A percentile compares a stretch with the other conserved stretches of the same genome.
phyloP scores from a whole-genome alignment of 2,888 invertebrate species.

The Lagria hirta region DNA sequence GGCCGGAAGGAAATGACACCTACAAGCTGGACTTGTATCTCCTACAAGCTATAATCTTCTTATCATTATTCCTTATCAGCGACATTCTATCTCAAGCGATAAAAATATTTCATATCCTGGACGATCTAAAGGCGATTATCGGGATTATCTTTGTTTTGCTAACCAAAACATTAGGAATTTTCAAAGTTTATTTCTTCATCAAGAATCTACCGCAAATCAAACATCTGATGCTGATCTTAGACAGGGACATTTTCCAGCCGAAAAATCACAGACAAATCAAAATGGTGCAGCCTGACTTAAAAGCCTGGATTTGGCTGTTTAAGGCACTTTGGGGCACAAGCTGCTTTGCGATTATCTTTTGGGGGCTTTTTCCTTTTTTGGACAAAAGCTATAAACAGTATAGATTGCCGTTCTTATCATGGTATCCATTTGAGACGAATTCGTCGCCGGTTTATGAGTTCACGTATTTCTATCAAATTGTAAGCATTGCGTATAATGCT shows the following conservation, averaged over 20 bases:
- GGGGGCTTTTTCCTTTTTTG: constrained; percentile 1
- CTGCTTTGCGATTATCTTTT: constrained; percentile 1
- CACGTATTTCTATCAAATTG: constrained; percentile 1
- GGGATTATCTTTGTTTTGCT: constrained; percentile 1
- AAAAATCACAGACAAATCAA: constrained; percentile 1
- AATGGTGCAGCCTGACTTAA: constrained; percentile 13
- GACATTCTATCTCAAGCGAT: constrained; percentile 1
- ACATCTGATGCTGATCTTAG: constrained; percentile 8
- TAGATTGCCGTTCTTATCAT: constrained; percentile 4
- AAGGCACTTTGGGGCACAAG: constrained; percentile 15
- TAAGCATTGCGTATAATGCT: background rate
- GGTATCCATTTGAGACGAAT: constrained; percentile 5
- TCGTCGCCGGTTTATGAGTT: constrained; percentile 1
- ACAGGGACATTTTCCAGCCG: constrained; percentile 9
- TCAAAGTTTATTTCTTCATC: constrained; percentile 5
- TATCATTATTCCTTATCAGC: background rate
- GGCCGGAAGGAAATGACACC: constrained; percentile 2
- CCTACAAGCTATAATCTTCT: background rate
- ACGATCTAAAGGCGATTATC: constrained; percentile 5
- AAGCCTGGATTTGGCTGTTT: too few relatives aligned
- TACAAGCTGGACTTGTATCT: constrained; percentile 6
- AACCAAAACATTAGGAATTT: background rate
- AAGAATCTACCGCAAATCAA: constrained; percentile 7
- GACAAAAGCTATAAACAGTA: background rate
- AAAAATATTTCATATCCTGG: constrained; percentile 3